Percentiles rank a stretch among this genome's conserved stretches.
phyloP scores from a whole-genome alignment of 2,113 vertebrate species.

The Brachyhypopomus gauderio region DNA sequence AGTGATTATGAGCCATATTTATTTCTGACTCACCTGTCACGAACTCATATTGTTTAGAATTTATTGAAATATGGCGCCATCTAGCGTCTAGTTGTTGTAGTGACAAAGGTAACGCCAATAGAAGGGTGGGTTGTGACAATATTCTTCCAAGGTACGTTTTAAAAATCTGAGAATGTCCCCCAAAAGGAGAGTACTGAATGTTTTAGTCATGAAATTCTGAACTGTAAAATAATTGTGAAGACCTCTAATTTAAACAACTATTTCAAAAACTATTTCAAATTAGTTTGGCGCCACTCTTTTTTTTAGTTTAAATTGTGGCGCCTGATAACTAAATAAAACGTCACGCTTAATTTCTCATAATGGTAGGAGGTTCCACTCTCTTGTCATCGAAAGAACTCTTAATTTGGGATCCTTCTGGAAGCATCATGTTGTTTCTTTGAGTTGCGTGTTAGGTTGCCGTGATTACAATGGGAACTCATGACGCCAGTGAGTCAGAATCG shows the following conservation, averaged over 20 bases:
- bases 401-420: not conserved
- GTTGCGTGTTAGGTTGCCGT: not conserved
- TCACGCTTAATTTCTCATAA: not conserved
- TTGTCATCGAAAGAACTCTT: not conserved
- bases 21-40: not conserved
- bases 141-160: too few species aligned
- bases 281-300: too few species aligned
- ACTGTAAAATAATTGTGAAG: not conserved
- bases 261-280: too few species aligned
- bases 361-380: not conserved
- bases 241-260: too few species aligned
- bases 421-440: not conserved
- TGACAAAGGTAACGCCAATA: too few species aligned
- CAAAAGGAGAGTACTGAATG: too few species aligned
- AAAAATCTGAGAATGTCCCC: too few species aligned
- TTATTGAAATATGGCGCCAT: conserved; percentile 23
- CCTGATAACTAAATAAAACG: not conserved
- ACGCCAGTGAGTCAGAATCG: conserved; percentile 62
- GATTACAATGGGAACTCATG: conserved; percentile 34
- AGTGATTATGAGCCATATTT: too few species aligned
- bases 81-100: not conserved
- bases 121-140: too few species aligned
- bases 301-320: not conserved
- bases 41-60: not conserved
- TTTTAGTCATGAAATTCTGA: too few species aligned